phyloP scores from a whole-genome alignment of 2,797 vertebrate species.

The Sebastiscus albofasciatus region DNA sequence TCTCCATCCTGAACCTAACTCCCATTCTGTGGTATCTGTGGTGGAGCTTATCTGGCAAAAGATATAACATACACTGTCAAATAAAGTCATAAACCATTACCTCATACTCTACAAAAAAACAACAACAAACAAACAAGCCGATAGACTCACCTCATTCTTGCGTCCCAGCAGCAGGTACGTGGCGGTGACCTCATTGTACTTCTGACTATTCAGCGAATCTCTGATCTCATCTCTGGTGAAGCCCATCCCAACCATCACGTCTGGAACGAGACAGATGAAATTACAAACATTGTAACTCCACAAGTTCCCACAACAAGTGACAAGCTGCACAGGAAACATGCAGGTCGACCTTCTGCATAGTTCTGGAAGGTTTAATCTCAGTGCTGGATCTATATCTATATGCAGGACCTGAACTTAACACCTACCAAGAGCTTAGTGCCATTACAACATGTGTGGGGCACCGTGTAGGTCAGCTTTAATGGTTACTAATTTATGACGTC shows the following conservation, averaged over 20 bases:
- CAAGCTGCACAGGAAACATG: background rate
- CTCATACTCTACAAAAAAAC: background rate
- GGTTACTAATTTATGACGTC: background rate
- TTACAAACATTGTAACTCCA: background rate
- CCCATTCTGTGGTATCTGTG: too few species aligned
- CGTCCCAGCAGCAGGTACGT: conserved; percentile 95
- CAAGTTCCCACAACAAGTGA: background rate
- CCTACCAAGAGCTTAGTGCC: background rate
- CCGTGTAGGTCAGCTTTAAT: background rate
- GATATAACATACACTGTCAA: background rate
- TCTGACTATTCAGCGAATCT: conserved; percentile 88
- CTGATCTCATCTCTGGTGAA: conserved; percentile 91
- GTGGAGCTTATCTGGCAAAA: background rate
- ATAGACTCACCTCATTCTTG: conserved; percentile 86
- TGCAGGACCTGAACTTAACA: background rate
- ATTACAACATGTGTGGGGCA: background rate
- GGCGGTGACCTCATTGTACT: conserved; percentile 94
- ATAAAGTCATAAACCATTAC: background rate
- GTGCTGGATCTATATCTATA: background rate
- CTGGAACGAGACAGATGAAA: conserved; percentile 60
- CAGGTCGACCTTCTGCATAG: background rate
- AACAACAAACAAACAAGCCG: background rate
- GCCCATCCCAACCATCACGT: conserved; percentile 96
- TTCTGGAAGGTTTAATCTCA: accelerated
- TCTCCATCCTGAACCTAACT: background rate